Conservation (phyloP, 2,888 invertebrate genomes). For the Drosophila nr. perissopoda region DNA sequence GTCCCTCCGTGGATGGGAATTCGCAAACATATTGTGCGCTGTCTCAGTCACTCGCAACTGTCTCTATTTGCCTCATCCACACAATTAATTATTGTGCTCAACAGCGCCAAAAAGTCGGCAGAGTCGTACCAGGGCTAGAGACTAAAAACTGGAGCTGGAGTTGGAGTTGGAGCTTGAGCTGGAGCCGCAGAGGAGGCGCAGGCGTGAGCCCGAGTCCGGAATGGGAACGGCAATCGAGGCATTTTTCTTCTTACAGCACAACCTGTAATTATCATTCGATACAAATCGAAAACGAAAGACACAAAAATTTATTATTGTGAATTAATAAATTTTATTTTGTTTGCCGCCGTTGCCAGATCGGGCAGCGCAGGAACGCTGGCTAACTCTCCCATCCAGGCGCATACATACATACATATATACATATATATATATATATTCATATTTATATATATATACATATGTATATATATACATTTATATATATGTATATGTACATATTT, state of each 20-base stretch:
- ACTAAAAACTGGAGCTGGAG: not conserved
- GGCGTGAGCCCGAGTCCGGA: constrained; percentile 18
- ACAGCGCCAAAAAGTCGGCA: constrained; percentile 56
- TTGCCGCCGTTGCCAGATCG: constrained; percentile 44
- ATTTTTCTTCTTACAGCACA: constrained; percentile 78
- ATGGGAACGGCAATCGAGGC: constrained; percentile 53
- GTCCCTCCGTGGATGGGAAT: not conserved
- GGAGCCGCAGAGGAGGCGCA: constrained; percentile 2
- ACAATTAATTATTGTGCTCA: constrained; percentile 78
- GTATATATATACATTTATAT: not conserved
- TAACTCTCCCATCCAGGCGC: constrained; percentile 34
- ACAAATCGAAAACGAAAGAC: constrained; percentile 85
- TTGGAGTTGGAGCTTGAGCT: not conserved
- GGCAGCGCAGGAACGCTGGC: constrained; percentile 20
- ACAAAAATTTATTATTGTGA: constrained; percentile 85
- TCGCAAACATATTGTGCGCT: constrained; percentile 9
- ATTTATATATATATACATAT: not conserved
- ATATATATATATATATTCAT: not conserved
- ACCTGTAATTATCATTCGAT: constrained; percentile 85
- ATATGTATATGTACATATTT: not conserved
- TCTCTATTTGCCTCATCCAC: constrained; percentile 50
- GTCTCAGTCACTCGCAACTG: constrained; percentile 21
- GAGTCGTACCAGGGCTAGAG: constrained; percentile 37
- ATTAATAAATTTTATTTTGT: constrained; percentile 83
- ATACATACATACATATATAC: constrained; percentile 22